Evolutionary conservation across 2,888 invertebrate genomes (phyloP).

Genomic region (Protodeltote pygarga): DNA sequence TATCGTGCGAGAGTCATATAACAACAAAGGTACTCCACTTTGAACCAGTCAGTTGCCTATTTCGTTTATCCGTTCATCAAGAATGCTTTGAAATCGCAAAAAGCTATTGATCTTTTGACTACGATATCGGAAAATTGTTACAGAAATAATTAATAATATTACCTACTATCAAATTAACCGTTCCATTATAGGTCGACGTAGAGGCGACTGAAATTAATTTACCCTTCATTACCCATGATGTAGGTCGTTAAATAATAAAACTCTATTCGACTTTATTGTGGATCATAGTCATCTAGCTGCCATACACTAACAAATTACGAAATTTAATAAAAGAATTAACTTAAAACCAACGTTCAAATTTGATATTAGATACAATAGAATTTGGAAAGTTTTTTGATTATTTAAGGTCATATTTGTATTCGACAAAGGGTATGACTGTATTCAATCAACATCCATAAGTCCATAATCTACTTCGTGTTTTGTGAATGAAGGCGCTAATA

Average conservation of each 20-base stretch:
- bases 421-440: neutral
- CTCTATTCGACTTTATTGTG: slow-evolving; percentile 52
- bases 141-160: slow-evolving; percentile 32
- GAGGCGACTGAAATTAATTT: slow-evolving; percentile 50
- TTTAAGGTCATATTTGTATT: slow-evolving; percentile 2
- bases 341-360: too few species aligned
- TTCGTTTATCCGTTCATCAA: too few species aligned
- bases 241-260: slow-evolving; percentile 69
- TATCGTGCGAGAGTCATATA: too few species aligned
- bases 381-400: slow-evolving; percentile 15
- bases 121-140: slow-evolving; percentile 27
- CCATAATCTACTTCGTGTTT: too few species aligned
- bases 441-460: too few species aligned
- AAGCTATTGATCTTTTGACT: too few species aligned
- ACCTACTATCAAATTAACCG: slow-evolving; percentile 27
- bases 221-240: slow-evolving; percentile 69
- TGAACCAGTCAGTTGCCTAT: too few species aligned
- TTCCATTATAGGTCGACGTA: slow-evolving; percentile 30
- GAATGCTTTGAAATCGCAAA: too few species aligned
- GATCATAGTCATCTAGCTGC: slow-evolving; percentile 49
- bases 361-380: slow-evolving; percentile 5
- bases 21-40: too few species aligned
- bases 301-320: slow-evolving; percentile 27
- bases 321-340: too few species aligned
- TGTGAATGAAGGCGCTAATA: too few species aligned